Evolutionary conservation across 2,113 vertebrate species (phyloP).

Genomic region (Cranoglanis bouderius): DNA sequence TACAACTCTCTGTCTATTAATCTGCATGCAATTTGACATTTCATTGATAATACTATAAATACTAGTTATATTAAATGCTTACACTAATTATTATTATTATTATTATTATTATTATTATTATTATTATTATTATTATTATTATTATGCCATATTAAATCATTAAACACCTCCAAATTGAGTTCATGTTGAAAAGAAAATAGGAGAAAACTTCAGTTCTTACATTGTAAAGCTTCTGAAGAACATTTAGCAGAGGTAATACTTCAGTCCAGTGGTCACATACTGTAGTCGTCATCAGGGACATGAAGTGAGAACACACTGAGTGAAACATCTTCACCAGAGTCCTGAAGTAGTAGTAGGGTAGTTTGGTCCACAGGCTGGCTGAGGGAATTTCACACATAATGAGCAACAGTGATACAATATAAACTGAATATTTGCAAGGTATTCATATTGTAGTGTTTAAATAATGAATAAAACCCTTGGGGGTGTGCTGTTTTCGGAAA

Average conservation of each 20-base stretch:
- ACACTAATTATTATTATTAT: neutral
- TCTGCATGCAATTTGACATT: neutral
- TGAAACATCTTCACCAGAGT: conserved; percentile 39
- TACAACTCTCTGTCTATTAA: conserved; percentile 17
- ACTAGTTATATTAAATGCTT: neutral
- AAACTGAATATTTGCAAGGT: neutral
- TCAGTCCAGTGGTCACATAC: conserved; percentile 26
- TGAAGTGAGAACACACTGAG: conserved; percentile 1
- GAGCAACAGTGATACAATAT: neutral
- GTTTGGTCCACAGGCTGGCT: conserved; percentile 41
- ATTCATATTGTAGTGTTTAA: neutral
- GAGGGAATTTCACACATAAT: neutral
- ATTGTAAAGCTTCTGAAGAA: conserved; percentile 19
- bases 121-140: neutral
- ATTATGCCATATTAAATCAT: neutral
- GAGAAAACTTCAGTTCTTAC: neutral
- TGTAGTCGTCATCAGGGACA: conserved; percentile 6
- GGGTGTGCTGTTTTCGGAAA: neutral
- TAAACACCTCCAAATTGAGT: neutral
- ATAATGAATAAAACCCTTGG: neutral
- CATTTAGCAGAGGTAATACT: neutral
- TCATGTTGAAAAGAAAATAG: neutral
- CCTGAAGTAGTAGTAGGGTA: conserved; percentile 32
- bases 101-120: neutral
- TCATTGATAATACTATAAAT: neutral